Evolutionary conservation across 2,888 invertebrate species (phyloP), one percentile per base, ranked within the genome.

Genomic region (Geotrupes spiniger): DNA sequence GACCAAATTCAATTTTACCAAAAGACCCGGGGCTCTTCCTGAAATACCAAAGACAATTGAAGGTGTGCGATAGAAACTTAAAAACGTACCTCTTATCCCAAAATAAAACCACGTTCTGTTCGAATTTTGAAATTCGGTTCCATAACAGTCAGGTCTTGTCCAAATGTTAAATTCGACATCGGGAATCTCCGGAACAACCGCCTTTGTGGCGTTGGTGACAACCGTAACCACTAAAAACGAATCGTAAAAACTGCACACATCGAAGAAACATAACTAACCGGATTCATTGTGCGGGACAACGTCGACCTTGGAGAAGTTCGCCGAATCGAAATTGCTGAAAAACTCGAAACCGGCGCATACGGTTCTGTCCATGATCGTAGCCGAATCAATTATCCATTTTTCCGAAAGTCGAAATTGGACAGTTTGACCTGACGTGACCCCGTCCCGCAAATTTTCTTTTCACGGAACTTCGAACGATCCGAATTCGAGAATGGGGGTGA

Each of bases 71-170:
- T 4, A 3, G 12, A 12, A 12, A 12, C 4, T 29, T 29, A 5
- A 8, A 5, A 8, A 41, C 39, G 59, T 76, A 74, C 84, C 76
- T 74, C 71, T 74, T 40, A 94, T 74, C 5, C 90, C 92, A 73
- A 94, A 94, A 72, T 91, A 87, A 74, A 94, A 94, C 94, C 94
- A 94, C 1, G 93, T 92, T 54, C 92, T 79, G 70, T 92, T 92
- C 41, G 85, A 87, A 78, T 92, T 93, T 71, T 92, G 89, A 78
- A 82, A 92, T 62, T 85, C 84, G 1, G 92, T 92, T 15, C 89
- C 92, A 33, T 80, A 83, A 74, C 92, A 92, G 72, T 94, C 94
- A 0, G 91, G 92, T 62, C 84, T 82, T 1, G 92, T 93, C 93
- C 93, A 93, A 39, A 93, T 72, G 70, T 92, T 91, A 68, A 90